phyloP scores from a whole-genome alignment of 37 sponge, comb jelly and placozoan genomes.

The Aplysina aerophoba region DNA sequence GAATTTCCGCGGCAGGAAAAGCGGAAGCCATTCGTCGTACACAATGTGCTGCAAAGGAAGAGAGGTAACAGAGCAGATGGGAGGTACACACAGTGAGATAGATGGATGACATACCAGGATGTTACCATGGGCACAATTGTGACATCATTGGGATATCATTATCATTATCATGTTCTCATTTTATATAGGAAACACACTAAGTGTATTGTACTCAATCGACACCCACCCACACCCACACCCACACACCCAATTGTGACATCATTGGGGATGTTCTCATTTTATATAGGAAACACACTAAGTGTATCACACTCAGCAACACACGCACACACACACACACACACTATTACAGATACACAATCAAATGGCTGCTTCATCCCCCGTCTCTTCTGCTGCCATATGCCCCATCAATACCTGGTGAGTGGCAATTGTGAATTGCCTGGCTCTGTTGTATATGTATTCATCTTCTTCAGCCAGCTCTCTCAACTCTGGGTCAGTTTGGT shows the following conservation, averaged over 20 bases:
- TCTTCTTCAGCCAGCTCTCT: conserved; percentile 44
- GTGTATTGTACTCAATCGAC: background rate
- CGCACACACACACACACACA: background rate
- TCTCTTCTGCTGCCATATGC: no score
- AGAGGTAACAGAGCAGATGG: background rate
- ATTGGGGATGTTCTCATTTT: background rate
- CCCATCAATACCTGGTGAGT: conserved; percentile 83
- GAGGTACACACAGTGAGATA: no score
- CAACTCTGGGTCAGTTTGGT: background rate
- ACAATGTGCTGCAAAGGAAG: conserved; percentile 64
- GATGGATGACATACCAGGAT: no score
- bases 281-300: background rate
- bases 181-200: conserved; percentile 2
- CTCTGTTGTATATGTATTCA: conserved; percentile 91
- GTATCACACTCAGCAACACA: background rate
- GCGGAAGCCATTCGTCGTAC: conserved; percentile 84
- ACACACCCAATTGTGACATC: no score
- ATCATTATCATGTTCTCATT: background rate
- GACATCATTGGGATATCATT: no score
- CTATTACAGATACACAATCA: background rate
- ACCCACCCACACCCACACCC: background rate
- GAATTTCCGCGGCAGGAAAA: conserved; percentile 72
- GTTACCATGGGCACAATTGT: no score
- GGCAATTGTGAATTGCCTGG: conserved; percentile 93
- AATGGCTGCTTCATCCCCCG: no score